These are phyloP conservation scores for Caenorhabditis angaria DNA, from an alignment of 2,888 invertebrate species.

Conservation along the genomic window DNA sequence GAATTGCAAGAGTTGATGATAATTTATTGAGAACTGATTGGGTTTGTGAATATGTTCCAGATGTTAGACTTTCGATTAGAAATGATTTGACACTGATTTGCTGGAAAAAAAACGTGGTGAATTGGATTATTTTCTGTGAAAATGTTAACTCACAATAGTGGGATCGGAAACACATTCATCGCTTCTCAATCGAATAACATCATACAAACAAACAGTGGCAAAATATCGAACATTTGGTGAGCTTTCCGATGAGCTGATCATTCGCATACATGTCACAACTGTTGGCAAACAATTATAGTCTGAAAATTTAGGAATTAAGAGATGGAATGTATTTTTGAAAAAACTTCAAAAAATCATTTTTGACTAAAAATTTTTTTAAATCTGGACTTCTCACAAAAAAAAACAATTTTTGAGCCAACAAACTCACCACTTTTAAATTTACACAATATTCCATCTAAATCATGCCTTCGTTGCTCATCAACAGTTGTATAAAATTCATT, in stretches of 20 bases:
- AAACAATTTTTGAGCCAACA: slow-evolving; percentile 3
- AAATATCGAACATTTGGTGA: slow-evolving; percentile 48
- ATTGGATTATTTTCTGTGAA: neutral
- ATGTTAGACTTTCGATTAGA: slow-evolving; percentile 45
- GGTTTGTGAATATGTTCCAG: slow-evolving; percentile 32
- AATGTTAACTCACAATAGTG: slow-evolving; percentile 29
- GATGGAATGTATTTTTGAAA: neutral
- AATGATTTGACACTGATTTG: slow-evolving; percentile 47
- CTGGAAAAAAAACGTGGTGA: slow-evolving; percentile 8
- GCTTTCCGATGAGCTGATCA: slow-evolving; percentile 35
- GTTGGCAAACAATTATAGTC: slow-evolving; percentile 34
- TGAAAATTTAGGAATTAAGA: slow-evolving; percentile 9
- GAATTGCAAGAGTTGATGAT: slow-evolving; percentile 50
- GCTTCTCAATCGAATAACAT: slow-evolving; percentile 49
- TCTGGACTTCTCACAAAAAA: neutral
- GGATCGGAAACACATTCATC: slow-evolving; percentile 47
- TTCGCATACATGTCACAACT: slow-evolving; percentile 39
- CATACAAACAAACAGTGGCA: slow-evolving; percentile 52
- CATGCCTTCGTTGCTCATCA: slow-evolving; percentile 36
- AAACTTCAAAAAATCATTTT: neutral
- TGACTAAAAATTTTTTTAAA: neutral
- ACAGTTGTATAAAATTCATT: slow-evolving; percentile 55
- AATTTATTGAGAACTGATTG: slow-evolving; percentile 48
- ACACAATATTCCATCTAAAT: slow-evolving; percentile 44
- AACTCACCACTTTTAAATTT: slow-evolving; percentile 45